Evolutionary conservation across 2,888 invertebrate genomes (phyloP).

Genomic region (Leptothorax acervorum): DNA sequence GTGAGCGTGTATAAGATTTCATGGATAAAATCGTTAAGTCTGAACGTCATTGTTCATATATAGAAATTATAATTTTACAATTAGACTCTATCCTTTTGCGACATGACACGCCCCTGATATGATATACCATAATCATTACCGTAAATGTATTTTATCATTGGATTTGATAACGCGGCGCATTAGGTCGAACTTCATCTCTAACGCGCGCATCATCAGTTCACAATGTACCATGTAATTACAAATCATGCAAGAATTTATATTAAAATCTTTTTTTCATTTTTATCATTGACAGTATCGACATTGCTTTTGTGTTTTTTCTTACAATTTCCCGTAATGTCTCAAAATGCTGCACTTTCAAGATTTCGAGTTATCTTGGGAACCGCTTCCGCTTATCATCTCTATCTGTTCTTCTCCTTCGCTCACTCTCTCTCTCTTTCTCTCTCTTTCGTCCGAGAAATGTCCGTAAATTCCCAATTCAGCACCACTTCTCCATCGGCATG

Average conservation of each 20-base stretch:
- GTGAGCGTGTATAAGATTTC: neutral
- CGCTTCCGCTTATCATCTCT: neutral
- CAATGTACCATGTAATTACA: neutral
- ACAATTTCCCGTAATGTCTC: neutral
- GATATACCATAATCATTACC: slow-evolving; percentile 18
- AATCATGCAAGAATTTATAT: too few relatives aligned
- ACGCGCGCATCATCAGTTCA: neutral
- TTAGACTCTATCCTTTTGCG: slow-evolving; percentile 10
- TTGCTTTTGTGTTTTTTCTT: neutral
- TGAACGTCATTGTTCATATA: too few relatives aligned
- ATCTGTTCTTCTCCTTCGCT: neutral
- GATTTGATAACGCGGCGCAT: neutral
- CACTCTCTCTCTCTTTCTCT: neutral
- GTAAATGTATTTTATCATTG: slow-evolving; percentile 7
- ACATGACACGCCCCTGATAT: neutral
- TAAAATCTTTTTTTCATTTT: neutral
- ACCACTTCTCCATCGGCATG: slow-evolving; percentile 83
- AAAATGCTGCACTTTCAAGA: neutral
- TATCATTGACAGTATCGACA: slow-evolving; percentile 7
- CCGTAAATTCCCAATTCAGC: slow-evolving; percentile 69
- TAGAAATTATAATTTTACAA: neutral
- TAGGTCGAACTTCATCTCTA: neutral
- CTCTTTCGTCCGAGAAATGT: neutral
- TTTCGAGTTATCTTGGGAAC: neutral
- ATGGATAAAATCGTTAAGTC: neutral